These are phyloP conservation scores for Poecile montanus DNA, from an alignment of 2,797 vertebrate species.

Conservation along the genomic window DNA sequence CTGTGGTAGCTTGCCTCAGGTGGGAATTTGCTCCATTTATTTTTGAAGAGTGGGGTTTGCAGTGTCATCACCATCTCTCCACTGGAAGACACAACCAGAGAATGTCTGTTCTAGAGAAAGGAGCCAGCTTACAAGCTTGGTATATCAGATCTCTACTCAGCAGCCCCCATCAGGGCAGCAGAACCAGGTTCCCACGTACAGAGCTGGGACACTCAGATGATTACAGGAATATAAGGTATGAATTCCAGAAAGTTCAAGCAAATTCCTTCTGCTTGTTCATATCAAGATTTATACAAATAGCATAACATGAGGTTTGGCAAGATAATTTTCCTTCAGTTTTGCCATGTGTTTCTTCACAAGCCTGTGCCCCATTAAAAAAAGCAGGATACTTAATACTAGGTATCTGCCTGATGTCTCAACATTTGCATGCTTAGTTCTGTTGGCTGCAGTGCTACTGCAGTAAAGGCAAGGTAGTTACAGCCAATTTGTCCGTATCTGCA, in stretches of 20 bases:
- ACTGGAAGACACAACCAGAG: not conserved
- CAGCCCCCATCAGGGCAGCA: not conserved
- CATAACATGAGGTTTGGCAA: not conserved
- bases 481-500: slow-evolving; percentile 18
- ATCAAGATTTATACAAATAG: slow-evolving; percentile 44
- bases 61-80: not conserved
- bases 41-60: not conserved
- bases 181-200: not conserved
- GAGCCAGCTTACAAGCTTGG: not conserved
- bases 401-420: slow-evolving; percentile 11
- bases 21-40: not conserved
- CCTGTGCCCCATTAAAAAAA: not conserved
- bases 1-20: not conserved
- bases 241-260: slow-evolving; percentile 50
- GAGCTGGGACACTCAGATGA: not conserved
- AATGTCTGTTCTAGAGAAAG: not conserved
- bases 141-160: not conserved
- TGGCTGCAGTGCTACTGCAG: slow-evolving; percentile 66
- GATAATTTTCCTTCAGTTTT: slow-evolving; percentile 47
- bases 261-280: slow-evolving; percentile 47
- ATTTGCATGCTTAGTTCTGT: not conserved
- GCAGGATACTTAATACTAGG: not conserved
- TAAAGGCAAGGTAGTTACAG: slow-evolving; percentile 14
- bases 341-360: slow-evolving; percentile 16
- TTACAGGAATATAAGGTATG: slow-evolving; percentile 19